Conservation (phyloP, 2,888 invertebrate genomes). For the Tetragonula carbonaria region DNA sequence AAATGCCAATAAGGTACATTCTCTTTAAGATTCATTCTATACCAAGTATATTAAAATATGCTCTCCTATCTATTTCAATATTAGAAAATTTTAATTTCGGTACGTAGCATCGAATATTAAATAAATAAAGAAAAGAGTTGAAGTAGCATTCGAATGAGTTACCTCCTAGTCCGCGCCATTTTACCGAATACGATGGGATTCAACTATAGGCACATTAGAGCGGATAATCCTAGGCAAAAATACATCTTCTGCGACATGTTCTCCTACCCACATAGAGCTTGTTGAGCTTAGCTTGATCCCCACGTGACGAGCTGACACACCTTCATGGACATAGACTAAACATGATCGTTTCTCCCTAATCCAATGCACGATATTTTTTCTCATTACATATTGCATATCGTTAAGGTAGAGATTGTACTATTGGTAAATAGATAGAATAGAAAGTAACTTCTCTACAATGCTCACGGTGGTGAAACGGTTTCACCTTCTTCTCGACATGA, state of each 20-base stretch:
- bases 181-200: background rate
- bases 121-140: background rate
- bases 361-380: constrained; percentile 18
- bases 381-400: constrained; percentile 16
- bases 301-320: constrained; percentile 77
- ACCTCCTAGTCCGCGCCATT: background rate
- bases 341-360: constrained; percentile 23
- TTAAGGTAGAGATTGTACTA: background rate
- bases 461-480: constrained; percentile 5
- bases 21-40: no score
- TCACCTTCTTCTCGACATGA: constrained; percentile 72
- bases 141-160: background rate
- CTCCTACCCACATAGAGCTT: constrained; percentile 75
- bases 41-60: background rate
- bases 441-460: constrained; percentile 4
- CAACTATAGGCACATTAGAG: constrained; percentile 66
- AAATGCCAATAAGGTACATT: no score
- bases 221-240: constrained; percentile 78
- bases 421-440: background rate
- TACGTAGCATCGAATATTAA: background rate
- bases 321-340: constrained; percentile 62
- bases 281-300: constrained; percentile 81
- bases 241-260: constrained; percentile 74
- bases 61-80: background rate
- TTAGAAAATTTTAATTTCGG: background rate